These are phyloP conservation scores for Podilymbus podiceps DNA, from an alignment of 2,113 vertebrate species.

Conservation along the genomic window DNA sequence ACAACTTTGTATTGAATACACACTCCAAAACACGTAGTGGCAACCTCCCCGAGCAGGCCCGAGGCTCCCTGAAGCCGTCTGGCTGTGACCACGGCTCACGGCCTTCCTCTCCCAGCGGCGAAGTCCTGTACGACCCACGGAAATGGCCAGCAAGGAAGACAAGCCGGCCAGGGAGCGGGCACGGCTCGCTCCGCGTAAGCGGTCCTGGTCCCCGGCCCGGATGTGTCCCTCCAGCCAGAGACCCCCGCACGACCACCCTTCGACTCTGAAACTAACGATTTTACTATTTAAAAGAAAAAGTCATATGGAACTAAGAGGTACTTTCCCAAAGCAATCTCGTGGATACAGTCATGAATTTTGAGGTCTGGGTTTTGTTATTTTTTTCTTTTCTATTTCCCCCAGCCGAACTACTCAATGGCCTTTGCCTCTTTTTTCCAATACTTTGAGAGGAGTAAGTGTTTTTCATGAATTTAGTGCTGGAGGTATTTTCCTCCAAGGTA, in stretches of 20 bases:
- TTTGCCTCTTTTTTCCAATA: not conserved
- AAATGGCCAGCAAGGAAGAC: accelerated
- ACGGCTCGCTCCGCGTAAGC: accelerated
- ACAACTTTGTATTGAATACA: not conserved
- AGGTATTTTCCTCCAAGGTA: not conserved
- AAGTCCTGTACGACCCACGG: accelerated
- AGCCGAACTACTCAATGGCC: not conserved
- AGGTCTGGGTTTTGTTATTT: too few species aligned
- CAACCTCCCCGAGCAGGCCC: not conserved
- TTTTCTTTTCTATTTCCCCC: too few species aligned
- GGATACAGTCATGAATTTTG: too few species aligned
- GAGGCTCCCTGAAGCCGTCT: not conserved
- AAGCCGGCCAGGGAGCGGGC: accelerated
- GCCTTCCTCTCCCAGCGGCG: not conserved
- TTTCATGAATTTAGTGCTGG: not conserved
- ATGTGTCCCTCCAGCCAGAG: not conserved
- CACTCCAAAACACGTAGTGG: accelerated
- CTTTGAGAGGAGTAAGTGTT: not conserved
- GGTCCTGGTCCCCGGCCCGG: too few species aligned
- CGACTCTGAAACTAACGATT: not conserved
- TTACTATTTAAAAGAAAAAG: not conserved
- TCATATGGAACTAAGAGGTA: too few species aligned
- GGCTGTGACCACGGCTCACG: not conserved
- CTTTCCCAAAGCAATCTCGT: not conserved
- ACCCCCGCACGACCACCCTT: not conserved